These are phyloP conservation scores for Temnothorax rugatulus DNA, from an alignment of 2,888 invertebrate species.

Conservation along the genomic window DNA sequence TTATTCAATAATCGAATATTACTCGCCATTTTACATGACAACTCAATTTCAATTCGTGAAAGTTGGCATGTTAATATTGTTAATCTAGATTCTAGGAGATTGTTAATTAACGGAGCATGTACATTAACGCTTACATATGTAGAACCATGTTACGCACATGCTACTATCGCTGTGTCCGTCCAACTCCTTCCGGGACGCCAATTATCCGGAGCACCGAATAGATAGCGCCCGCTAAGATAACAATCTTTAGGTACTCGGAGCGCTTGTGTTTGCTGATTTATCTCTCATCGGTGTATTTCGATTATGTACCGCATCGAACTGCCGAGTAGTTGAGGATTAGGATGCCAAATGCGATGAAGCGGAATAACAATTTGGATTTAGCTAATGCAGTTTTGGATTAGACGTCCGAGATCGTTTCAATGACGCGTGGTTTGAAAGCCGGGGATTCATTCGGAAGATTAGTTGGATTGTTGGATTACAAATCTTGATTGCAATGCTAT, in stretches of 20 bases:
- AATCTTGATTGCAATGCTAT: slow-evolving; percentile 9
- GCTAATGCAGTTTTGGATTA: slow-evolving; percentile 42
- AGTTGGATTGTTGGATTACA: slow-evolving; percentile 36
- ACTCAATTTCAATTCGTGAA: background rate
- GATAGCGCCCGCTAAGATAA: slow-evolving; percentile 45
- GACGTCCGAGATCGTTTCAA: slow-evolving; percentile 1
- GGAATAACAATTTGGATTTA: slow-evolving; percentile 45
- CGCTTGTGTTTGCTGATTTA: slow-evolving; percentile 31
- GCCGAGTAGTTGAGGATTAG: slow-evolving; percentile 14
- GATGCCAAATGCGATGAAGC: background rate
- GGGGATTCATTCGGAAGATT: slow-evolving; percentile 31
- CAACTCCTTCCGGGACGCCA: slow-evolving; percentile 43
- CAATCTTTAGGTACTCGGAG: slow-evolving; percentile 40
- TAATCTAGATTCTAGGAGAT: background rate
- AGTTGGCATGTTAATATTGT: background rate
- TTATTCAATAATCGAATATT: background rate
- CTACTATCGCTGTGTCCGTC: slow-evolving; percentile 9
- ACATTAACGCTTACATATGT: slow-evolving; percentile 2
- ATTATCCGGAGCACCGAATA: slow-evolving; percentile 61
- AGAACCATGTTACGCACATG: background rate
- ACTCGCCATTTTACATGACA: background rate
- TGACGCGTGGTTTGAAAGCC: slow-evolving; percentile 15
- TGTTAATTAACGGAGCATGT: slow-evolving; percentile 5
- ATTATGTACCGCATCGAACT: slow-evolving; percentile 34
- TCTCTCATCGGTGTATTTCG: slow-evolving; percentile 23